Conservation (phyloP, 2,888 invertebrate genomes). For the Helleia helle region DNA sequence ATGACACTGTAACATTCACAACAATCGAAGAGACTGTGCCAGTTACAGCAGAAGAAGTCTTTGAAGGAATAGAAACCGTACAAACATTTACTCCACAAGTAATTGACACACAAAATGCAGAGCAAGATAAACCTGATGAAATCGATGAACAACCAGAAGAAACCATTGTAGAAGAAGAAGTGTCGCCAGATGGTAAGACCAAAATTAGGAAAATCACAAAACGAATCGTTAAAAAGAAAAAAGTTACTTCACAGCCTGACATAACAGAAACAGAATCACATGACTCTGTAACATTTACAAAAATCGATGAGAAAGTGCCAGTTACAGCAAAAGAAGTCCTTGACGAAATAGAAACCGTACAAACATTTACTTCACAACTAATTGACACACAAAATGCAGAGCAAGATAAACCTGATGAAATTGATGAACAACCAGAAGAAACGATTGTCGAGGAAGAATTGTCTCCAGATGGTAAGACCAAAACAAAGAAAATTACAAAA, state of each 20-base stretch:
- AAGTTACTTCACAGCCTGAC: slow-evolving; percentile 25
- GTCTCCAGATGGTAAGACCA: neutral
- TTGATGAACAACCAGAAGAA: slow-evolving; percentile 28
- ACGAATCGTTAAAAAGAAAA: slow-evolving; percentile 31
- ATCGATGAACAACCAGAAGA: slow-evolving; percentile 25
- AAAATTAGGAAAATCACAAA: slow-evolving; percentile 23
- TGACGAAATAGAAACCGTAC: no score
- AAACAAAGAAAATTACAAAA: no score
- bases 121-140: slow-evolving; percentile 20
- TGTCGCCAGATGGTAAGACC: slow-evolving; percentile 27
- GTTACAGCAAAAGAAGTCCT: no score
- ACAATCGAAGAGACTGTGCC: no score
- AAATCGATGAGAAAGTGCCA: no score
- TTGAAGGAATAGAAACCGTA: neutral
- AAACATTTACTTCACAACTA: no score
- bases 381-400: no score
- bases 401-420: slow-evolving; percentile 26
- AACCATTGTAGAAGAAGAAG: slow-evolving; percentile 36
- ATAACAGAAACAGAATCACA: slow-evolving; percentile 22
- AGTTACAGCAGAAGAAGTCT: slow-evolving; percentile 8
- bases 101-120: slow-evolving; percentile 15
- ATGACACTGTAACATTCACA: slow-evolving; percentile 26
- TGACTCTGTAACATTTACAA: slow-evolving; percentile 27
- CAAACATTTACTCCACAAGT: neutral
- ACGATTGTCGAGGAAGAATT: slow-evolving; percentile 15